Percentiles rank a stretch among this genome's conserved stretches.
These are phyloP conservation scores for Epirrita christyi DNA, from an alignment of 2,888 invertebrate species.

Conservation along the genomic window DNA sequence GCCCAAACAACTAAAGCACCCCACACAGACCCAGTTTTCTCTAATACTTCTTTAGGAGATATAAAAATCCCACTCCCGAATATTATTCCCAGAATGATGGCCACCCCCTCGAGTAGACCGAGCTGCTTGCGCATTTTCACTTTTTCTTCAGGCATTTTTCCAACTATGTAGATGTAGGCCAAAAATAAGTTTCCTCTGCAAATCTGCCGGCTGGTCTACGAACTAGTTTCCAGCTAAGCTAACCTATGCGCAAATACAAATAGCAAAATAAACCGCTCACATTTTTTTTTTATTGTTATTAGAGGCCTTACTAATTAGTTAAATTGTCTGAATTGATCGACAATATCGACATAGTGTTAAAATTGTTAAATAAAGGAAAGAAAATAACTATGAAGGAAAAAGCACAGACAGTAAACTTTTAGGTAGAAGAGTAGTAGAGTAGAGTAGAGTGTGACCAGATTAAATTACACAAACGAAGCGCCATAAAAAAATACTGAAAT, in stretches of 20 bases:
- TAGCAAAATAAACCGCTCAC: conserved; percentile 44
- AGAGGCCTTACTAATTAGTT: conserved; percentile 30
- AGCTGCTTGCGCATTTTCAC: conserved; percentile 95
- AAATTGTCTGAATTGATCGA: not conserved
- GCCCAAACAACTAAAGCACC: conserved; percentile 95
- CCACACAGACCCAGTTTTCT: conserved; percentile 95
- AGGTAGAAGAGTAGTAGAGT: too few species aligned
- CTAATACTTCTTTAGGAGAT: conserved; percentile 96
- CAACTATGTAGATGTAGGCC: conserved; percentile 1
- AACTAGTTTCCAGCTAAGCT: not conserved
- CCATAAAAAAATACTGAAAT: too few species aligned
- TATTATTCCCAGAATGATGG: conserved; percentile 97
- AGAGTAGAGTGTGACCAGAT: too few species aligned
- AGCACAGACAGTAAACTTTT: too few species aligned
- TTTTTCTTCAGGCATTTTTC: conserved; percentile 78
- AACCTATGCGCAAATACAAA: not conserved
- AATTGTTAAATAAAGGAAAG: too few species aligned
- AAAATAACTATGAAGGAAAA: too few species aligned
- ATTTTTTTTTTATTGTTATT: conserved; percentile 41
- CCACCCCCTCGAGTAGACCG: conserved; percentile 95
- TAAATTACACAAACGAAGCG: too few species aligned
- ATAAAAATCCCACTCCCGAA: conserved; percentile 98
- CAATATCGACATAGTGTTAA: too few species aligned
- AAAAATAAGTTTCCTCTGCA: not conserved
- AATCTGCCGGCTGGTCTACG: not conserved